Base-by-base conservation (phyloP, 2,888 invertebrate genomes). In the Eupeodes luniger region DNA sequence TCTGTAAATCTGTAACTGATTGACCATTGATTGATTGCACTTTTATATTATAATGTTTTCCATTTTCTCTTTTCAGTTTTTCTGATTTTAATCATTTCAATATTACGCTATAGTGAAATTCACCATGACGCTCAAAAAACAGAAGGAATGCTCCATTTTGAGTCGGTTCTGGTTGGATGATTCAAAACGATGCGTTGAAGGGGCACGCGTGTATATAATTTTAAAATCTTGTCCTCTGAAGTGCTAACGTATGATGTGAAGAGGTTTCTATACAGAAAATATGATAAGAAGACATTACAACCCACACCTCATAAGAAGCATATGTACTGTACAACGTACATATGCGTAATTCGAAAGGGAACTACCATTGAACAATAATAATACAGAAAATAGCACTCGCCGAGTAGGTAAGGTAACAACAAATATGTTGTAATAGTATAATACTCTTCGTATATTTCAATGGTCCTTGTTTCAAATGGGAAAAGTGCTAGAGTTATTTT, bases 151-250 rank as follows among this genome's bases (percentile, higher is more conserved):
- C 16, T 61, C 47, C 27, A 49, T 40, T 7, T 51, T 47, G 47
- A 12, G 34, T 59, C n/a, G 72, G 61, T 36, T 51, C 36, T 51
- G 34, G 27, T 36, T 59, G 59, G 67, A 19, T 67, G 40, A 36
- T 55, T 12, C 64, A 44, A 27, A 72, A 57, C 64, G 70, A 70
- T 47, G 61, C 70, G 72, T 79, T 70, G 70, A 82, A 83, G 70
- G 83, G 69, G 79, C 75, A 83, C 76, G 83, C 59, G 75, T 74
- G 85, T 84, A 87, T 74, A 80, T 84, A 85, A 84, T 88, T 84
- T 88, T 88, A 85, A 88, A 88, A 85, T 81, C 88, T 81, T 88
- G 84, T 88, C 88, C 81, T 78, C 70, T 44, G 59, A 57, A 88
- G 57, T 84, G 85, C 84, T 85, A 88, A 88, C 74, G 81, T 81